Conservation (phyloP, 2,888 invertebrate species). For the Dicranocentrus wangi region DNA sequence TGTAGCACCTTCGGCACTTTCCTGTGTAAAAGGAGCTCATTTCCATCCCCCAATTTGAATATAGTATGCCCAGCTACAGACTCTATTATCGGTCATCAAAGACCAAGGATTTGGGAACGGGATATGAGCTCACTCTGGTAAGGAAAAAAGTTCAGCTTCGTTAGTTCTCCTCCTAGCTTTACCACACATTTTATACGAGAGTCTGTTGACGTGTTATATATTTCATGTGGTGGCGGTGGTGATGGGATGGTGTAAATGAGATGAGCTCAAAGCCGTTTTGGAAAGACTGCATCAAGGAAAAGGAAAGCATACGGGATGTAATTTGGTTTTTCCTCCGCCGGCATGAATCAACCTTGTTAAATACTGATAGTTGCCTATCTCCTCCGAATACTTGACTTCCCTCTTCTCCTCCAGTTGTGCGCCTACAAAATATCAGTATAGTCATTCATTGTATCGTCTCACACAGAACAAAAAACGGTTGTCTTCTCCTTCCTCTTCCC, state of each 20-base stretch:
- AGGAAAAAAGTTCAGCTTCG: neutral
- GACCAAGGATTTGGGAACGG: neutral
- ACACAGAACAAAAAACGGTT: neutral
- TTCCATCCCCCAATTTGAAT: neutral
- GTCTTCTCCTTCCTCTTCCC: slow-evolving; percentile 1
- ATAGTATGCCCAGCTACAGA: neutral
- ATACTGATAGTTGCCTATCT: slow-evolving; percentile 18
- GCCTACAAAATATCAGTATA: too few relatives aligned
- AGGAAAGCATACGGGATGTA: slow-evolving; percentile 69
- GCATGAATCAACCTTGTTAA: slow-evolving; percentile 71
- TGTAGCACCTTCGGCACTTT: too few relatives aligned
- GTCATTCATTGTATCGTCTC: too few relatives aligned
- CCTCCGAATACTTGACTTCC: neutral
- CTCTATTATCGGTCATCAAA: slow-evolving; percentile 19
- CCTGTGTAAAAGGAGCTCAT: neutral
- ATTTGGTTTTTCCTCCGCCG: slow-evolving; percentile 68
- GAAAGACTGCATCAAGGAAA: too few relatives aligned
- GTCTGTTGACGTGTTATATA: slow-evolving; percentile 38
- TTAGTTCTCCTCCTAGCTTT: neutral
- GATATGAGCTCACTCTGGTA: neutral
- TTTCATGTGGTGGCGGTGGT: slow-evolving; percentile 41
- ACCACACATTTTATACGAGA: neutral
- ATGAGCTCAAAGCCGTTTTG: slow-evolving; percentile 39
- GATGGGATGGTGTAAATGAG: slow-evolving; percentile 38
- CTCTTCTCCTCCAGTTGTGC: neutral